phyloP scores from a whole-genome alignment of 2,113 vertebrate species.

The Gallinago media region DNA sequence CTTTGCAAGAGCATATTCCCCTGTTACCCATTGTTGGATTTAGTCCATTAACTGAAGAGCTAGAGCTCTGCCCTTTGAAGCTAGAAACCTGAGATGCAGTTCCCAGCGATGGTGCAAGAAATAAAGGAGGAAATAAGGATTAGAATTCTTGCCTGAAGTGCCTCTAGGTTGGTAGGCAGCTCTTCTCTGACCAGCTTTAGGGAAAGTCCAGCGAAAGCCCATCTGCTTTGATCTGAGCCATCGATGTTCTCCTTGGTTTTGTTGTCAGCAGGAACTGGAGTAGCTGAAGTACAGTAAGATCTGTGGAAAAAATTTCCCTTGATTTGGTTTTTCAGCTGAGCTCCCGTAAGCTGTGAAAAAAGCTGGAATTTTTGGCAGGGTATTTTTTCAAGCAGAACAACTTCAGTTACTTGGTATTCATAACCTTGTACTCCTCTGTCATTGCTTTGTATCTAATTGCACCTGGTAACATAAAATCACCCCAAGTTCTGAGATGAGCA shows the following conservation, averaged over 20 bases:
- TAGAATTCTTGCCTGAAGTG: not conserved
- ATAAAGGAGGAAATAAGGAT: not conserved
- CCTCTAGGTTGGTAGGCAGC: not conserved
- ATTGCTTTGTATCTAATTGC: not conserved
- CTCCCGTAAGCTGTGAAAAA: not conserved
- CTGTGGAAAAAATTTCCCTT: not conserved
- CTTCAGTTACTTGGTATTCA: not conserved
- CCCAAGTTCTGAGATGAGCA: not conserved
- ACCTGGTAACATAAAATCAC: not conserved
- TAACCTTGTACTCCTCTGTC: not conserved
- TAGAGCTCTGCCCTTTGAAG: not conserved
- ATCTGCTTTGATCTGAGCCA: not conserved
- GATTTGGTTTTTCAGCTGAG: not conserved
- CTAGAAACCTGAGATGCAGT: not conserved
- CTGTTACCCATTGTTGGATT: not conserved
- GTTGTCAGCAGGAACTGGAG: not conserved
- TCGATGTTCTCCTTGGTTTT: not conserved
- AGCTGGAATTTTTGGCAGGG: not conserved
- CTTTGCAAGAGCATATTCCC: not conserved
- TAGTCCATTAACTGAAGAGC: not conserved
- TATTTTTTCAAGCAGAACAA: not conserved
- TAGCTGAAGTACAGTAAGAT: not conserved
- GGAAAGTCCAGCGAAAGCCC: not conserved
- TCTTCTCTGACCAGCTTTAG: not conserved
- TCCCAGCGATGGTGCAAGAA: not conserved